Evolutionary conservation across 2,113 vertebrate species (phyloP), one percentile per base, ranked within the genome.

Genomic region (Pachycephala philippinensis): DNA sequence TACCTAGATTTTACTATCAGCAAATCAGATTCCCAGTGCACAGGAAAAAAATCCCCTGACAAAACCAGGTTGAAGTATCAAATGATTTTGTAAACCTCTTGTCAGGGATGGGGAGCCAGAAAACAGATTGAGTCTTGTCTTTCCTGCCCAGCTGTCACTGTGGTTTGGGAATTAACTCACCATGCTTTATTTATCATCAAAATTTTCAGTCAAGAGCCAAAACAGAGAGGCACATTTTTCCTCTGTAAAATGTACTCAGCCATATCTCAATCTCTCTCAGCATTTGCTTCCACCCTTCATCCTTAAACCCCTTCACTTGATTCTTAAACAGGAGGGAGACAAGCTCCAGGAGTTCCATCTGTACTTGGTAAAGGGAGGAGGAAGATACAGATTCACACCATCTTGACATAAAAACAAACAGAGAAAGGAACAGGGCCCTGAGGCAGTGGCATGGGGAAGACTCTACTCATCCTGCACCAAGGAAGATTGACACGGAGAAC

Each of bases 121-220:
- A 94, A 93, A 92, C 40, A 94, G 82, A 70, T 33, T 69, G 56
- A 59, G 52, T 63, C 68, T 64, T 76, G 76, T 84, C 60, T 81
- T 90, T 71, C 52, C 68, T 92, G 86, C 56, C 33, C 83, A 96
- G 91, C 89, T 90, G 72, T 81, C 83, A 89, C 56, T 63, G 64
- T 77, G 61, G 54, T 92, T 92, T 90, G 52, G 69, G 92, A 93
- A 93, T 90, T 92, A 96, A 92, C 57, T 76, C 76, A 92, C 91
- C 82, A 90, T 59, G 30, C 79, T 87, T 95, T 93, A 96, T 90
- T 94, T 88, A 95, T 70, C 95, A 93, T 35, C 74, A 91, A 69
- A 81, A 69, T 84, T 76, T 90, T 93, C 88, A 94, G 86, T 63
- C 86, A 95, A 95, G 61, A 84, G 61, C 40, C 81, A 91, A 82